A percentile compares a stretch with the other conserved stretches of the same genome.
Evolutionary conservation across 2,113 vertebrate genomes (phyloP).

Genomic region (Aldabrachelys gigantea): DNA sequence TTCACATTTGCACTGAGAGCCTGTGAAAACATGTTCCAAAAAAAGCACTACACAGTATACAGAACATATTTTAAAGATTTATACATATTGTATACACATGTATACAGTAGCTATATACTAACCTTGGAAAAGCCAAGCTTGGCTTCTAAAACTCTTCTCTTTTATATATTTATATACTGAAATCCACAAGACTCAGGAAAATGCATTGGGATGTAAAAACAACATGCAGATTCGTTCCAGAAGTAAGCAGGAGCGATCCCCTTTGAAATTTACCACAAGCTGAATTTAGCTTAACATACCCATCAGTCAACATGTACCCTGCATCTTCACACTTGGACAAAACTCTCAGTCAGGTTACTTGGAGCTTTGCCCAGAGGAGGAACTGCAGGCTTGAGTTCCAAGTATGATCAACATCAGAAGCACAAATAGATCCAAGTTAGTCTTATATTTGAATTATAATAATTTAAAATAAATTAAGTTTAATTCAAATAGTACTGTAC

Average conservation of each 20-base stretch:
- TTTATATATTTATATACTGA: neutral
- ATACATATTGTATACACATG: neutral
- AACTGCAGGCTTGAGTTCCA: neutral
- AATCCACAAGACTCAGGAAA: conserved; percentile 2
- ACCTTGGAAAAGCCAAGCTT: neutral
- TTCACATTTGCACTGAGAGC: neutral
- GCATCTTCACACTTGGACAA: neutral
- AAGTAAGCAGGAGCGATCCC: neutral
- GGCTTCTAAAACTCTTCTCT: neutral
- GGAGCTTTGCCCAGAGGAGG: neutral
- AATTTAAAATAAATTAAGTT: neutral
- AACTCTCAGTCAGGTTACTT: neutral
- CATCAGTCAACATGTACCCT: neutral
- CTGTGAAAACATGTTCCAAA: neutral
- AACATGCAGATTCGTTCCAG: neutral
- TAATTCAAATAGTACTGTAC: neutral
- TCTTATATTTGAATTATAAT: neutral
- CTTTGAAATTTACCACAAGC: neutral
- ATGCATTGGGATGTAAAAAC: neutral
- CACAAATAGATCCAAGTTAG: neutral
- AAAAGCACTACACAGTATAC: neutral
- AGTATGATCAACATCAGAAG: neutral
- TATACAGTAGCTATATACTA: neutral
- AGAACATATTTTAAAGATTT: neutral
- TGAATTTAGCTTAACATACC: neutral